Base-by-base conservation (phyloP, 2,888 invertebrate genomes). In the Petrolisthes manimaculis region DNA sequence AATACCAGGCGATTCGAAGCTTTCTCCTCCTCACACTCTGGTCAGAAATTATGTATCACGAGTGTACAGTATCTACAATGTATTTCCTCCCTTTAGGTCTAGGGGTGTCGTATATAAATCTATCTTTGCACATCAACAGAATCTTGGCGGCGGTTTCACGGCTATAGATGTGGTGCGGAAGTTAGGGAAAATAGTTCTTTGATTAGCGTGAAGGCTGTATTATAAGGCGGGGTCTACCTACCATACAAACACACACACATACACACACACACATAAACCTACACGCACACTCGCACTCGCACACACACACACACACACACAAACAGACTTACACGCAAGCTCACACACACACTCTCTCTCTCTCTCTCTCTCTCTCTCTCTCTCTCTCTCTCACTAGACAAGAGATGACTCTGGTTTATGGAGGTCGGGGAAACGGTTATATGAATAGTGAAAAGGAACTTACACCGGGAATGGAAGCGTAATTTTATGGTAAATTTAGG, bases 131-230 rank as follows among this genome's bases (percentile, higher is more conserved):
- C n/a, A 67, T 67, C 14, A 67, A 18, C 67, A 18, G 67, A 67
- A 12, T 18, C n/a, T 67, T 12, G 67, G 14, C 14, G 9, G 12
- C 77, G 77, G 77, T 77, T 77, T 37, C 21, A 77, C 77, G 21
- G 37, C 37, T 37, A 4, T 77, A 77, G 77, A 77, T 77, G 37
- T 37, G 77, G 21, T 51, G 14, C 77, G 77, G 77, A 77, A 77
- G 77, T 77, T 51, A 8, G 5, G 37, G 2, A 77, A 37, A 77
- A 77, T 77, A 21, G 37, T 6, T 14, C 51, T 21, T 77, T 77
- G 77, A 77, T 77, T 77, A 77, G 37, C 77, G 77, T 77, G 37
- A 8, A 77, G 77, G 24, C 24, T 37, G 77, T 77, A 77, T 77
- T 77, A 77, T 77, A 5, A 77, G 8, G 37, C 8, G 21, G 77